Conservation (phyloP, 2,888 invertebrate genomes). For the Acrobasis suavella region DNA sequence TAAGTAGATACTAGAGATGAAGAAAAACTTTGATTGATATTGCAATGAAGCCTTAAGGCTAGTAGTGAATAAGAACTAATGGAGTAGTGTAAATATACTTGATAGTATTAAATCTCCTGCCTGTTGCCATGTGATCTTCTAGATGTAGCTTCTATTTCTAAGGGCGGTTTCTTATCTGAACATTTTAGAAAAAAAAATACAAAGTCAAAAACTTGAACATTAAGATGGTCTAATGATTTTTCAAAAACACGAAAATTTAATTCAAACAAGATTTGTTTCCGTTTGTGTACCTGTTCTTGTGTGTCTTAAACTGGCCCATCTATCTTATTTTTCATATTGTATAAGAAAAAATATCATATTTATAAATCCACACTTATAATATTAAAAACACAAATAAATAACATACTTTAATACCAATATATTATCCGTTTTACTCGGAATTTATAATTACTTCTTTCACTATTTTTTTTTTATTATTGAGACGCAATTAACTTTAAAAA, state of each 20-base stretch:
- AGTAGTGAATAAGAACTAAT: conserved; percentile 8
- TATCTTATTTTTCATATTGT: conserved; percentile 10
- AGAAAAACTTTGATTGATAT: background rate
- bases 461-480: too few species aligned
- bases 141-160: conserved; percentile 54
- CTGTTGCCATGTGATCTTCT: conserved; percentile 77
- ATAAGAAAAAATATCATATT: background rate
- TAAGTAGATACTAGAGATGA: background rate
- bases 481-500: too few species aligned
- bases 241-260: background rate
- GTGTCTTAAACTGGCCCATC: conserved; percentile 16
- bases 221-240: background rate
- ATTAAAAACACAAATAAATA: background rate
- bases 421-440: too few species aligned
- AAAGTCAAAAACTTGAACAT: background rate
- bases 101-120: conserved; percentile 54
- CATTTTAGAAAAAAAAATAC: background rate
- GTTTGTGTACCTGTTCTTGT: too few species aligned
- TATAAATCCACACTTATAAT: background rate
- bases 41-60: conserved; percentile 15
- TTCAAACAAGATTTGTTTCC: too few species aligned
- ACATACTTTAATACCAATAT: too few species aligned
- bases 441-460: too few species aligned
- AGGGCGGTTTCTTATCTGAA: conserved; percentile 41
- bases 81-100: conserved; percentile 30